These are phyloP conservation scores for Phocoena sinus DNA, from an alignment of 2,113 vertebrate genomes.

Conservation along the genomic window DNA sequence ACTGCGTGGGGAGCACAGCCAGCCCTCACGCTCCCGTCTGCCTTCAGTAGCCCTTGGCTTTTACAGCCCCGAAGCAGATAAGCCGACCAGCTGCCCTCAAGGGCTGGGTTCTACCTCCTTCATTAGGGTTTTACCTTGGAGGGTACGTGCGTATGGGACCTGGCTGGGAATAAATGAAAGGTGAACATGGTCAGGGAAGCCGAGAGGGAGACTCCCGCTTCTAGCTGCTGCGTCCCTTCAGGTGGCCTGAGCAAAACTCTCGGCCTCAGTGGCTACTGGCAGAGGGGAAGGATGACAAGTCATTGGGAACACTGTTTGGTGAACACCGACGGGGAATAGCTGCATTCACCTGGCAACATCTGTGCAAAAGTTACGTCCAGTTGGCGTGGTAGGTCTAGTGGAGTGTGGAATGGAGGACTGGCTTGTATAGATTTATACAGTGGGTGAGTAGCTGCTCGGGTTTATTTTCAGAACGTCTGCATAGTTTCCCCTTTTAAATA, in stretches of 20 bases:
- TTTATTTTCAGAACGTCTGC: constrained; percentile 26
- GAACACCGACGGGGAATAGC: background rate
- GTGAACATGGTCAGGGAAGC: fast-evolving
- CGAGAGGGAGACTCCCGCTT: background rate
- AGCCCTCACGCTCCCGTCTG: background rate
- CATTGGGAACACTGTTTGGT: background rate
- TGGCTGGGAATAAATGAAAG: background rate
- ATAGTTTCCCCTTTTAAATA: background rate
- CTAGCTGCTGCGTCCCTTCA: background rate
- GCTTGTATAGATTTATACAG: background rate
- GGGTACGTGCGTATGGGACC: background rate
- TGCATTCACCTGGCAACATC: background rate
- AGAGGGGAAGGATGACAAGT: background rate
- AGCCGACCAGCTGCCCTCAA: background rate
- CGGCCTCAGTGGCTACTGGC: background rate
- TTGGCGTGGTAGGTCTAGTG: background rate
- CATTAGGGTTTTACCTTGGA: background rate
- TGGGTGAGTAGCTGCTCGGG: background rate
- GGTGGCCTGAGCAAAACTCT: background rate
- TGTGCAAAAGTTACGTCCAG: background rate
- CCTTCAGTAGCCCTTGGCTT: background rate
- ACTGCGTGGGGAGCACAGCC: fast-evolving
- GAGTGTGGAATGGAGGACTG: background rate
- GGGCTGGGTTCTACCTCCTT: background rate
- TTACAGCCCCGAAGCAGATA: background rate